These are phyloP conservation scores for Bibio marci DNA, from an alignment of 2,888 invertebrate genomes.

Conservation along the genomic window DNA sequence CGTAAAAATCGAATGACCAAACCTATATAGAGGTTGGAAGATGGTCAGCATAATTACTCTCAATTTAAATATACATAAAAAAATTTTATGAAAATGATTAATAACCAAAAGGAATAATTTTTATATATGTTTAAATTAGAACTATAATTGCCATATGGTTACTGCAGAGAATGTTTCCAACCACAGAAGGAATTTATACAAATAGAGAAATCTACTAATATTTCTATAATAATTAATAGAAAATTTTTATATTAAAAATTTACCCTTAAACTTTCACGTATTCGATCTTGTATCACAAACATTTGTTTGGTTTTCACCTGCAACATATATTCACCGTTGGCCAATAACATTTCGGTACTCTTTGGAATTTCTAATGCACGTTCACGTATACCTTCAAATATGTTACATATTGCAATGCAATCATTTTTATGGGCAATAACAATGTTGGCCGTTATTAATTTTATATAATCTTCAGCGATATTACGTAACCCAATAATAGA, in stretches of 20 bases:
- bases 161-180: too few relatives aligned
- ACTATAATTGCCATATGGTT: too few relatives aligned
- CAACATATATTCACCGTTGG: slow-evolving; percentile 64
- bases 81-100: too few relatives aligned
- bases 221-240: too few relatives aligned
- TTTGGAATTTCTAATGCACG: slow-evolving; percentile 54
- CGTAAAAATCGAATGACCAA: too few relatives aligned
- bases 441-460: slow-evolving; percentile 43
- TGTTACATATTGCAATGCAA: slow-evolving; percentile 47
- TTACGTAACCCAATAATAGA: slow-evolving; percentile 43
- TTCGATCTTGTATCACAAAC: slow-evolving; percentile 47
- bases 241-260: neutral
- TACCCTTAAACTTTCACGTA: slow-evolving; percentile 38
- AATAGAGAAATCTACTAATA: too few relatives aligned
- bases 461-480: slow-evolving; percentile 38
- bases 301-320: slow-evolving; percentile 57
- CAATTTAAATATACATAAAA: too few relatives aligned
- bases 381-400: slow-evolving; percentile 52
- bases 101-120: too few relatives aligned
- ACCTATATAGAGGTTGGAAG: too few relatives aligned
- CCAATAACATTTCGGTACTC: slow-evolving; percentile 66
- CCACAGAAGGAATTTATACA: too few relatives aligned
- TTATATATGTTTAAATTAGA: too few relatives aligned
- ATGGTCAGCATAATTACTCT: too few relatives aligned
- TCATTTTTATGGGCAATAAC: slow-evolving; percentile 44